Evolutionary conservation across 2,113 vertebrate species (phyloP), one percentile per base, ranked within the genome.

Genomic region (Pluvialis apricaria): DNA sequence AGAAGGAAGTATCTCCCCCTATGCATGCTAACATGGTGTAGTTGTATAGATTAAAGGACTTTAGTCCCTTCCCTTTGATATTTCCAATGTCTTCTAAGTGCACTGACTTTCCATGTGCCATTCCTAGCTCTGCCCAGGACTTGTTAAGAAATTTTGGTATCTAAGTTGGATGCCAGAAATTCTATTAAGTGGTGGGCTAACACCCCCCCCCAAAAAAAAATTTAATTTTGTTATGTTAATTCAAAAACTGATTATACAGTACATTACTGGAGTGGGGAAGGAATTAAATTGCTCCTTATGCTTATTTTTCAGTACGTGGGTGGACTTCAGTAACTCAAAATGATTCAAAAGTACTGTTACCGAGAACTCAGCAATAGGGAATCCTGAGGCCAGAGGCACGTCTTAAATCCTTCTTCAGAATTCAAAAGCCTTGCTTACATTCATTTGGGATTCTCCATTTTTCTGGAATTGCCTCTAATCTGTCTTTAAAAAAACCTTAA

Each of bases 191-290:
- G 15, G 24, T 83, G 26, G 31, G 18, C 15, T 45, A 45, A 7
- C 9, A 5, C 5, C 5, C 11, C 32, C 36, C 38, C 10, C 4
- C 14, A 6, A 49, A 49, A 49, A 19, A 18, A 6, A 0, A 9
- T n/a, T n/a, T n/a, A n/a, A n/a, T n/a, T 18, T 32, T 58, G 20
- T 75, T 45, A 4, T 42, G 34, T 65, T 69, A 81, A 82, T 76
- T 80, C 6, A 34, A 70, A 62, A 86, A 66, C 20, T 65, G 24
- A 36, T 62, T 91, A 44, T 36, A 36, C 13, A 20, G 10, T 47
- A 26, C 19, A n/a, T 90, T 89, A 65, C 31, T 82, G 65, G 22
- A 49, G 8, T 51, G 42, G 11, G 10, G 12, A 88, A 88, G 34
- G 29, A 71, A 31, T 44, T 28, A 75, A 79, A 57, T 58, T 65